Base-by-base conservation (phyloP, 92 coral and sea anemone genomes). In the Palythoa grandiflora region DNA sequence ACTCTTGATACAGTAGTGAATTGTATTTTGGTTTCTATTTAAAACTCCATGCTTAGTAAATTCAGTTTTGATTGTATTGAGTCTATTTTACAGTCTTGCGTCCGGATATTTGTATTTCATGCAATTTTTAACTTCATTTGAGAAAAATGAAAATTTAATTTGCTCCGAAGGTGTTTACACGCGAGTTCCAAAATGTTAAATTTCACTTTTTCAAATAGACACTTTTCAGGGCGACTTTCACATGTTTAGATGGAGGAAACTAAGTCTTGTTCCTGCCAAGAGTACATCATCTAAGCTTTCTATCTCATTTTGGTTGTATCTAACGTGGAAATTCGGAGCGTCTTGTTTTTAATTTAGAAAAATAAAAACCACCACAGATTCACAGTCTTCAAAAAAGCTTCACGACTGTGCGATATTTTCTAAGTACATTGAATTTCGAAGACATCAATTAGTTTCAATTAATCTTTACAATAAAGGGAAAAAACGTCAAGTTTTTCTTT, bases 371-470 rank as follows among this genome's bases (percentile, higher is more conserved):
- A 10, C 3, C 39, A 20, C 10, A 20, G 13, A 68, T 68, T 70
- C 47, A 36, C 13, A 6, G 21, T 70, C 13, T 35, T 11, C 13
- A 68, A 35, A 47, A 88, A 75, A 88, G 80, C 87, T 88, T 77
- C 55, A 76, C 38, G 71, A 86, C 79, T 51, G 14, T 52, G 72
- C 87, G 91, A 88, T 91, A 93, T 95, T 79, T 90, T 73, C 94
- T 89, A 95, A 93, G 89, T 83, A 93, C 98, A 89, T 95, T 95
- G 98, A 91, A 93, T 95, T 91, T 85, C 96, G 93, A 87, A 93
- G 96, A 95, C 96, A 91, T 78, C 96, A 95, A 95, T 95, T 95
- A 95, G 89, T 86, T 84, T 80, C 96, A 95, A 95, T 95, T 95
- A 95, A 95, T 95, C 89, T 95, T 90, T 95, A 91, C 93, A 89